A percentile compares a stretch with the other conserved stretches of the same genome.
Evolutionary conservation across 2,888 invertebrate genomes (phyloP).

Genomic region (Apamea epomidion): DNA sequence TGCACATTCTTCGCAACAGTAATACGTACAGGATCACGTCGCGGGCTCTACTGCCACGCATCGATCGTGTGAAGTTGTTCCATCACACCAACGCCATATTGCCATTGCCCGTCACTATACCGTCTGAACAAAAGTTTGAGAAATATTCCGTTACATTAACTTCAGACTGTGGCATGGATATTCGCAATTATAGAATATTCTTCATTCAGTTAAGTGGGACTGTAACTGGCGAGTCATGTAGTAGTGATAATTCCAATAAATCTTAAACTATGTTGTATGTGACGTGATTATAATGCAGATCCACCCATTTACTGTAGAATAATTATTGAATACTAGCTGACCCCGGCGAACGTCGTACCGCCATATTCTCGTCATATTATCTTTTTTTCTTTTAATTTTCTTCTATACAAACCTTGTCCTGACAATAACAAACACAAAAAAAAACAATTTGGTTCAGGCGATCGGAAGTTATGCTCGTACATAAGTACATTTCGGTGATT

Average conservation of each 20-base stretch:
- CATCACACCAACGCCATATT: constrained; percentile 79
- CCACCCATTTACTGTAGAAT: neutral
- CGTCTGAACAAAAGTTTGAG: constrained; percentile 76
- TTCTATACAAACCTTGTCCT: too few relatives aligned
- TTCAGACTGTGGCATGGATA: constrained; percentile 86
- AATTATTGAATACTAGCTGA: neutral
- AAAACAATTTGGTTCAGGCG: too few relatives aligned
- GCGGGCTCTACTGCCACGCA: constrained; percentile 73
- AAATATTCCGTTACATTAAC: constrained; percentile 83
- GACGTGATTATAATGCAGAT: neutral
- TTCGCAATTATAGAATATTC: constrained; percentile 83
- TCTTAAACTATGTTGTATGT: neutral
- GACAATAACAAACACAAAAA: too few relatives aligned
- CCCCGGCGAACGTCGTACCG: too few relatives aligned
- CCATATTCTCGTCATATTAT: too few relatives aligned
- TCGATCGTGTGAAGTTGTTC: constrained; percentile 76
- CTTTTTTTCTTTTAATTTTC: too few relatives aligned
- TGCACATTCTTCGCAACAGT: constrained; percentile 80
- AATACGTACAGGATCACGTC: constrained; percentile 78
- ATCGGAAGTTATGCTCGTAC: too few relatives aligned
- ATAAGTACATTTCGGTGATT: too few relatives aligned
- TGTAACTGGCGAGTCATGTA: constrained; percentile 17
- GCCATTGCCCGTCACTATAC: constrained; percentile 79
- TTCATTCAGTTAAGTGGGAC: constrained; percentile 72
- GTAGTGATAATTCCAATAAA: constrained; percentile 2